These are phyloP conservation scores for Pollenia labialis DNA, from an alignment of 2,888 invertebrate species.

Conservation along the genomic window DNA sequence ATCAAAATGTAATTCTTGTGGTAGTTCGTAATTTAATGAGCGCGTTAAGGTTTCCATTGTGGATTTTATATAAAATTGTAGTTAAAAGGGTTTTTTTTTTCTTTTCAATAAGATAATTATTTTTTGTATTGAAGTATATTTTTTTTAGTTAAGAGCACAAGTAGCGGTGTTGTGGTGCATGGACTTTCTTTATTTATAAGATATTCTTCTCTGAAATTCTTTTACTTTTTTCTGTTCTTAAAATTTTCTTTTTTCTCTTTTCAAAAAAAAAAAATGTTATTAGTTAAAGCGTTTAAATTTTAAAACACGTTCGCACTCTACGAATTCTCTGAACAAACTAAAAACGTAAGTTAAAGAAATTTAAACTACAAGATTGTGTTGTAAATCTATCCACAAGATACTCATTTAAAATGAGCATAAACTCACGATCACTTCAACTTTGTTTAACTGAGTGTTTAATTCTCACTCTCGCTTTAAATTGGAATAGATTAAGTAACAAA, in stretches of 20 bases:
- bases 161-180: conserved; percentile 18
- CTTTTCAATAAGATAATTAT: conserved; percentile 2
- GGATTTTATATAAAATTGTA: conserved; percentile 51
- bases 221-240: conserved; percentile 35
- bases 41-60: conserved; percentile 81
- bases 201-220: conserved; percentile 13
- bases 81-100: conserved; percentile 45
- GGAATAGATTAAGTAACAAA: conserved; percentile 66
- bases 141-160: conserved; percentile 20
- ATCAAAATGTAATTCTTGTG: conserved; percentile 82
- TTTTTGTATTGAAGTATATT: conserved; percentile 39
- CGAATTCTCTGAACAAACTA: conserved; percentile 68
- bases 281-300: conserved; percentile 7
- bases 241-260: conserved; percentile 37
- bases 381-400: conserved; percentile 17
- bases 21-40: conserved; percentile 81
- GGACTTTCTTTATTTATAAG: conserved; percentile 49
- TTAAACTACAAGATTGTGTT: conserved; percentile 42
- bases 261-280: not conserved
- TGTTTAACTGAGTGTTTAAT: conserved; percentile 39
- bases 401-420: conserved; percentile 57
- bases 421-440: conserved; percentile 47
- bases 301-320: conserved; percentile 43
- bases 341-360: conserved; percentile 5
- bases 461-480: conserved; percentile 13